phyloP scores from a whole-genome alignment of 2,113 vertebrate genomes.

The Bufo bufo region DNA sequence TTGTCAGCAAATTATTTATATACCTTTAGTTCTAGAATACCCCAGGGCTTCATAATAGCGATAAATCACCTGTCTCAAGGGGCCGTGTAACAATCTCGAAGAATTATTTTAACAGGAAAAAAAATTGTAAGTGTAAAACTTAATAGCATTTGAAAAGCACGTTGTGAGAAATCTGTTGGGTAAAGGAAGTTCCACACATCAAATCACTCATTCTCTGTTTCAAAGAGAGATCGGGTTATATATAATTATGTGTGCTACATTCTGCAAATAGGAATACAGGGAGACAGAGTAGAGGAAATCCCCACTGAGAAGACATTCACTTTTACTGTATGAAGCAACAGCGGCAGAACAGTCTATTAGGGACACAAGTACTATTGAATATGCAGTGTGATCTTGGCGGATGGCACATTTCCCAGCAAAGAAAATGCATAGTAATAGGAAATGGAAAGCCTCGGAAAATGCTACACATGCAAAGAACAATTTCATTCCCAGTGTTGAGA shows the following conservation, averaged over 20 bases:
- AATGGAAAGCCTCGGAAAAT: neutral
- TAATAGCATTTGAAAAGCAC: slow-evolving; percentile 28
- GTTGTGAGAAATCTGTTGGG: neutral
- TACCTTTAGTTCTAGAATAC: slow-evolving; percentile 9
- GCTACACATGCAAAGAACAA: slow-evolving; percentile 44
- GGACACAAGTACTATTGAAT: slow-evolving; percentile 50
- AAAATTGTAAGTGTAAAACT: slow-evolving; percentile 33
- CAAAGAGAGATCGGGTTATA: slow-evolving; percentile 26
- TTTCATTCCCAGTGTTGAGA: slow-evolving; percentile 32
- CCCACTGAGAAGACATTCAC: slow-evolving; percentile 35
- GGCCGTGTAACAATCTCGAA: neutral
- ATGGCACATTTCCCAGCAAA: slow-evolving; percentile 48
- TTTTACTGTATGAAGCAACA: slow-evolving; percentile 38
- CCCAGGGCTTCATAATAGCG: slow-evolving; percentile 8
- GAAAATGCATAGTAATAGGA: slow-evolving; percentile 28
- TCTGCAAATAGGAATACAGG: slow-evolving; percentile 24
- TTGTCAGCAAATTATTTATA: slow-evolving; percentile 33
- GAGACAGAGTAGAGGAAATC: slow-evolving; percentile 44
- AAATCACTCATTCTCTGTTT: slow-evolving; percentile 31
- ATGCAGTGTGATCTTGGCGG: slow-evolving; percentile 1
- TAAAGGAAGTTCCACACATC: slow-evolving; percentile 11
- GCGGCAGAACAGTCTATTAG: slow-evolving; percentile 48
- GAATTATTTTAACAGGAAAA: slow-evolving; percentile 19
- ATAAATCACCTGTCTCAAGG: slow-evolving; percentile 6
- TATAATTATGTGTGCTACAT: slow-evolving; percentile 46